Base-by-base conservation (phyloP, 2,888 invertebrate species). In the Epiblema foenella region DNA sequence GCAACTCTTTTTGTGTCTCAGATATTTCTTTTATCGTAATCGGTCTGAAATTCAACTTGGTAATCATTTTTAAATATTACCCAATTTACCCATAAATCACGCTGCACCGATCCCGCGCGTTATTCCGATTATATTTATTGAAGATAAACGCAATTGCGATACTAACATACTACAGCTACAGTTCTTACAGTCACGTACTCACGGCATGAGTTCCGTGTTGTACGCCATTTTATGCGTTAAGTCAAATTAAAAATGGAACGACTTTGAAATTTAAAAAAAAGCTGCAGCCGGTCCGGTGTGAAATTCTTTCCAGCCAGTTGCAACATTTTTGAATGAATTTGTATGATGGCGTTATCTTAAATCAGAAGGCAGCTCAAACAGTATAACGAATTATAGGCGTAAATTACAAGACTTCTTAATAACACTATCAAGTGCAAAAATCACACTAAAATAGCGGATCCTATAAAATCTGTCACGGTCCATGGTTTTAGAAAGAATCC, bases 121-220 rank as follows among this genome's bases (percentile, higher is more conserved):
- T n/a, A n/a, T n/a, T n/a, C n/a, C n/a, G n/a, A n/a, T n/a, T n/a
- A n/a, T n/a, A n/a, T n/a, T n/a, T n/a, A n/a, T 39, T 17, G 57
- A 64, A 64, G 33, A 49, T 62, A 63, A 63, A 63, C 66, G 77
- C 75, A 77, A 76, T 75, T 73, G 75, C 75, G 74, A 76, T 77
- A 37, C 69, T 46, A 63, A 7, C 37, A 74, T 77, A 4, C 2
- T 24, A 24, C 1, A 4, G 24, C 2, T 81, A 81, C 76, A 74
- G 77, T 76, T 63, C 57, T 8, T 65, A 58, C 8, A 83, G 83
- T 82, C 84, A 83, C 83, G 83, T 84, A 82, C n/a, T n/a, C n/a
- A n/a, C 75, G 75, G 76, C 77, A 64, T 51, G 60, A 81, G 79
- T 83, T 83, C 83, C 85, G 84, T 77, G 78, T 81, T 79, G 15